Conservation (phyloP, 2,797 vertebrate species). For the Columba guinea region DNA sequence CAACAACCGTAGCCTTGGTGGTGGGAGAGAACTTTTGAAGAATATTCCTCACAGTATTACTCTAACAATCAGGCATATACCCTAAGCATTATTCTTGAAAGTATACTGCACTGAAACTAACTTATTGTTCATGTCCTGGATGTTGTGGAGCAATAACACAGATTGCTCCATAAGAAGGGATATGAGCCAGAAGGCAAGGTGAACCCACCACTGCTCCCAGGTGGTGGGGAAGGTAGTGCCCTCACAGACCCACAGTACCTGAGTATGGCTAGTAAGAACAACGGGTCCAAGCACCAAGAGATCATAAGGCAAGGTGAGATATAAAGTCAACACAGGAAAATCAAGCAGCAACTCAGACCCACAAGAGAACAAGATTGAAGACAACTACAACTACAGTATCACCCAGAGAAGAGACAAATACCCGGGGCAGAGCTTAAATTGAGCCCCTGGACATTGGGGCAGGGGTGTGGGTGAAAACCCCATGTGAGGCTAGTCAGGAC, state of each 20-base stretch:
- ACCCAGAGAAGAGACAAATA: fast-evolving
- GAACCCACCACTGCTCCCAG: background rate
- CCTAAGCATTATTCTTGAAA: background rate
- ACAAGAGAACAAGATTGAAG: background rate
- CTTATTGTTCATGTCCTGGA: background rate
- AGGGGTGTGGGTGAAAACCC: fast-evolving
- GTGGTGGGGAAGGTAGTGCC: background rate
- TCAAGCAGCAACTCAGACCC: background rate
- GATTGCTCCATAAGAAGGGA: background rate
- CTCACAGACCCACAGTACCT: background rate
- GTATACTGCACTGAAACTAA: background rate
- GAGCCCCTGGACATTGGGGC: fast-evolving
- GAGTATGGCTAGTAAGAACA: background rate
- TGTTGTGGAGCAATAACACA: background rate
- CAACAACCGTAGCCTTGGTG: background rate
- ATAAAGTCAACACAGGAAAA: background rate
- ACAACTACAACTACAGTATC: fast-evolving
- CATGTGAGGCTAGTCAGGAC: background rate
- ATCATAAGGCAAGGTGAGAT: background rate
- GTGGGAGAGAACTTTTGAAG: background rate
- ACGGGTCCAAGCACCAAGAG: background rate
- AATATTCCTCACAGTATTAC: background rate
- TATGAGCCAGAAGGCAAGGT: background rate
- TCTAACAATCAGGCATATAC: fast-evolving
- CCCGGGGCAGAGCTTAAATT: background rate